phyloP scores from a whole-genome alignment of 2,797 vertebrate genomes.

The Smutsia temminckii region DNA sequence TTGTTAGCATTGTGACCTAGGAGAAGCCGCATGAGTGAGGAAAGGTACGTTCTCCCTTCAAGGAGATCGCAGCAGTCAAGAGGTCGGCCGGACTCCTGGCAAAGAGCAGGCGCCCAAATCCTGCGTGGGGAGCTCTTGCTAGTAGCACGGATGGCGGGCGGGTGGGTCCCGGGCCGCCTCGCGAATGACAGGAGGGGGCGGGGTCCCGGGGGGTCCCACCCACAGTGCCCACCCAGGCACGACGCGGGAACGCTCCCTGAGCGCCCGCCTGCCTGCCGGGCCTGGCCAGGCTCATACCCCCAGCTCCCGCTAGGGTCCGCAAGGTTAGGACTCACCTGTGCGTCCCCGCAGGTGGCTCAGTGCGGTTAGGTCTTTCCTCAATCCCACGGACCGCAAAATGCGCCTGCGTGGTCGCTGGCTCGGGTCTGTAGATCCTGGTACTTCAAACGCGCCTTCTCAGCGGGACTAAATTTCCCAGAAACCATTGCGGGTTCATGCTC shows the following conservation, averaged over 20 bases:
- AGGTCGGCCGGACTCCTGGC: not conserved
- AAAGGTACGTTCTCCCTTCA: not conserved
- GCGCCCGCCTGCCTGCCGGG: no score
- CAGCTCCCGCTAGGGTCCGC: fast-evolving
- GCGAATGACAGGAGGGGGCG: not conserved
- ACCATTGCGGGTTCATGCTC: not conserved
- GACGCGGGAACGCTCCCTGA: not conserved
- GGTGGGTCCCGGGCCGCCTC: not conserved
- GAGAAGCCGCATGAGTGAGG: not conserved
- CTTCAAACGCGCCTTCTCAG: not conserved
- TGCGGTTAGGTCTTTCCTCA: not conserved
- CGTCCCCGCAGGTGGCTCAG: fast-evolving
- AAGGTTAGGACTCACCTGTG: not conserved
- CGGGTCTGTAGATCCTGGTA: fast-evolving
- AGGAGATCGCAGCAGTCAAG: not conserved
- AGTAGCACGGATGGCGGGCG: not conserved
- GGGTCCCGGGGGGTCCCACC: not conserved
- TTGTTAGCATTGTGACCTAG: not conserved
- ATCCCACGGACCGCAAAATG: not conserved
- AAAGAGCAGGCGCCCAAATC: not conserved
- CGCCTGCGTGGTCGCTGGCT: not conserved
- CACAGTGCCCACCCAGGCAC: not conserved
- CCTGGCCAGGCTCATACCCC: no score
- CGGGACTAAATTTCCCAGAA: slow-evolving; percentile 42
- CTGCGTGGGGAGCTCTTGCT: not conserved